Evolutionary conservation across 2,888 invertebrate genomes (phyloP), one percentile per base, ranked within the genome.

Genomic region (Brachylomia viminalis): DNA sequence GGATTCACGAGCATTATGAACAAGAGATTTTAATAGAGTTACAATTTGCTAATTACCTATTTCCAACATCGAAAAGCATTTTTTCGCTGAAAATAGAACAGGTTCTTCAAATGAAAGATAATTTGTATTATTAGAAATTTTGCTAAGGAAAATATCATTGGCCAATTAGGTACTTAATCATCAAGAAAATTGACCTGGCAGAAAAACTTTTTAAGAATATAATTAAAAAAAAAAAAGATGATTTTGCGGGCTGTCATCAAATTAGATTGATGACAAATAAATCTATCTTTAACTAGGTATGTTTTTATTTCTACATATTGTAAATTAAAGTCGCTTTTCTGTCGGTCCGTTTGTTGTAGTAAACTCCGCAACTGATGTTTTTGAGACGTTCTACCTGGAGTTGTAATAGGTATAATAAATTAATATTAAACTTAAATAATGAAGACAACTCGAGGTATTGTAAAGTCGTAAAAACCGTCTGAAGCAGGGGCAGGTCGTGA

Each of bases 261-360:
- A 72, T 27, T 27, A 15, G n/a, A 79, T 56, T 72, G 62, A 49
- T 73, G n/a, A 1, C 3, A 52, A 56, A 81, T 61, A 58, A 61
- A 74, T 62, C 23, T 52, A 23, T 23, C 49, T 8, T 0, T 49
- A 49, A 7, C 10, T 23, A 38, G 38, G 38, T 38, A 38, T 33
- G 33, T 33, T 2, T 33, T 33, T 33, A 33, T 33, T 33, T 3
- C 5, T 33, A 33, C 5, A 33, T 33, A 33, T 33, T 33, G 7
- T 38, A n/a, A n/a, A 54, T 54, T 54, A n/a, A 54, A 54, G 4
- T n/a, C 4, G n/a, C 4, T 54, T n/a, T 5, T 13, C 13, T n/a
- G 54, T 11, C 10, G n/a, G 13, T 54, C 13, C n/a, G 54, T 13
- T 13, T 54, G 1, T n/a, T n/a, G 4, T n/a, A 6, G 1, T 54